Conservation (phyloP, 1,140 invertebrate genomes). For the Hermatobates lingyangjiaoensis region DNA sequence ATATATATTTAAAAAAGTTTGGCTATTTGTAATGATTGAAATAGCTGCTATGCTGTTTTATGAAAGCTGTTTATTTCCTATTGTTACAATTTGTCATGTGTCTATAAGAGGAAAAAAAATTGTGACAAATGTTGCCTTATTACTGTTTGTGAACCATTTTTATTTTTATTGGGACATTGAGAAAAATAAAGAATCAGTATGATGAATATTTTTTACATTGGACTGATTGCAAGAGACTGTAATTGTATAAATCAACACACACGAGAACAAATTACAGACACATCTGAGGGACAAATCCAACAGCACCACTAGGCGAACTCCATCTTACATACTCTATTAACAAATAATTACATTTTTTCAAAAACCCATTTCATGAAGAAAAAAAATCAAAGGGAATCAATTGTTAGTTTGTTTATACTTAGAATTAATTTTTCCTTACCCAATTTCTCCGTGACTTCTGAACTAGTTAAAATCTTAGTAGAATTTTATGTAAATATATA, state of each 20-base stretch:
- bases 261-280: no score
- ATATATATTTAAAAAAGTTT: neutral
- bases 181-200: no score
- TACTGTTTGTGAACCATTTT: slow-evolving; percentile 19
- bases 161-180: no score
- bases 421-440: no score
- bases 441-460: neutral
- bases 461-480: neutral
- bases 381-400: no score
- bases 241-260: slow-evolving; percentile 2
- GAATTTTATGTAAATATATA: neutral
- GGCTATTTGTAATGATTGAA: slow-evolving; percentile 2
- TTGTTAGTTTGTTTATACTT: no score
- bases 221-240: slow-evolving; percentile 15
- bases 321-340: no score
- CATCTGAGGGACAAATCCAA: no score
- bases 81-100: slow-evolving; percentile 12
- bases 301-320: no score
- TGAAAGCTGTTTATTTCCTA: slow-evolving; percentile 10
- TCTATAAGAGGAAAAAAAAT: neutral
- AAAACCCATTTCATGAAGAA: no score
- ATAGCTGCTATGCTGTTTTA: slow-evolving; percentile 11
- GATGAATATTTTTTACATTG: slow-evolving; percentile 17
- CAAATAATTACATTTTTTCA: no score
- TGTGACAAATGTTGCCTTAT: slow-evolving; percentile 20